Percentiles rank a stretch among this genome's conserved stretches.
Conservation (phyloP, 2,888 invertebrate genomes). For the Smittia aterrima region DNA sequence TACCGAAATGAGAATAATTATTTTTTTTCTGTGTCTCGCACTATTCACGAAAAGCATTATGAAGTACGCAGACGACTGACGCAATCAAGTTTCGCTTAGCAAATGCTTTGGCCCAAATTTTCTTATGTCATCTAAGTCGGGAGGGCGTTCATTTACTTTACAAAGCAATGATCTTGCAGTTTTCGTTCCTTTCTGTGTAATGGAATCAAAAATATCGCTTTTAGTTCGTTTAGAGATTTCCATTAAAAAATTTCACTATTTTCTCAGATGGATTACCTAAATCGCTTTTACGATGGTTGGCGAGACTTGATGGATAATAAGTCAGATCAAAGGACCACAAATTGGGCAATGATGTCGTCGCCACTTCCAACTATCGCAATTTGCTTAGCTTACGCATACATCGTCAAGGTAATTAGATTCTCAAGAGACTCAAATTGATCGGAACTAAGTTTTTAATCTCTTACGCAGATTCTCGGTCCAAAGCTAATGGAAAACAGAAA, state of each 20-base stretch:
- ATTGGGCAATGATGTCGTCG: conserved; percentile 78
- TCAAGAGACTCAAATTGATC: conserved; percentile 18
- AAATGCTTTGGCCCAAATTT: background rate
- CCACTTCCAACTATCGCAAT: conserved; percentile 75
- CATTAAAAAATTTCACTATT: background rate
- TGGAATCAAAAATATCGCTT: background rate
- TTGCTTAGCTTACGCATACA: conserved; percentile 71
- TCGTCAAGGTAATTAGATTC: conserved; percentile 62
- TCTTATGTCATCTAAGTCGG: background rate
- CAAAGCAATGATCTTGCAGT: background rate
- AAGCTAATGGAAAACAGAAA: conserved; percentile 81
- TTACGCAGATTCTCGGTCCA: conserved; percentile 67
- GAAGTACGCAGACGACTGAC: background rate
- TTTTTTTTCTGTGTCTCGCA: background rate
- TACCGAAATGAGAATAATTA: background rate
- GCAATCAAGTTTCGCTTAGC: background rate
- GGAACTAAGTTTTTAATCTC: background rate
- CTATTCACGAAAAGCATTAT: background rate
- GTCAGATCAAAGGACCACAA: conserved; percentile 77
- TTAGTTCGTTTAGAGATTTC: background rate
- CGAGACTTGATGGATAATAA: conserved; percentile 78
- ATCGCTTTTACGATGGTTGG: conserved; percentile 53
- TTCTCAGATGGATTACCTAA: conserved; percentile 47
- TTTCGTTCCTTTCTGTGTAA: background rate
- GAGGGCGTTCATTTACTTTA: background rate